Evolutionary conservation across 2,113 vertebrate genomes (phyloP).

Genomic region (Protomyctophum bolini): DNA sequence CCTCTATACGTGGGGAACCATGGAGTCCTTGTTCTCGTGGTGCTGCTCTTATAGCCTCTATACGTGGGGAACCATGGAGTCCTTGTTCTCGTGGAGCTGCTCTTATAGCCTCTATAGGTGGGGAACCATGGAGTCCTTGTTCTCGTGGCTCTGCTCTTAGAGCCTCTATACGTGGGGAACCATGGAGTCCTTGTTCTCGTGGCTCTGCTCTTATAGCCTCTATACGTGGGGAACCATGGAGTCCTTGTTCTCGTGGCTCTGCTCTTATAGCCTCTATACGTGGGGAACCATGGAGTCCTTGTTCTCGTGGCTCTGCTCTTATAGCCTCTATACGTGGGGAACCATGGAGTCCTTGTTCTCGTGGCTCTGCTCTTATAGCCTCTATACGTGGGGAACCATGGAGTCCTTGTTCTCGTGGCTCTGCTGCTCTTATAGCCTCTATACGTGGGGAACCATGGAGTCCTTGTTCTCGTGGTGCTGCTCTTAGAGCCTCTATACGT

Average conservation of each 20-base stretch:
- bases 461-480: conserved; percentile 25
- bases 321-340: neutral
- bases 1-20: neutral
- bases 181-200: conserved; percentile 11
- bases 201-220: too few relatives aligned
- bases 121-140: neutral
- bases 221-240: neutral
- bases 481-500: too few relatives aligned
- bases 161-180: neutral
- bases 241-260: conserved; percentile 23
- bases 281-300: neutral
- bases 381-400: neutral
- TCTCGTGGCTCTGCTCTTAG: too few relatives aligned
- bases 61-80: neutral
- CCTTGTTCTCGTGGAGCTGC: conserved; percentile 27
- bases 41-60: too few relatives aligned
- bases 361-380: too few relatives aligned
- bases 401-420: conserved; percentile 18
- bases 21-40: conserved; percentile 13
- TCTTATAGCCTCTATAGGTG: neutral
- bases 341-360: conserved; percentile 1
- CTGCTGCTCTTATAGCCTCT: too few relatives aligned
- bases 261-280: too few relatives aligned
- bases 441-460: neutral
- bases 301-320: too few relatives aligned